Evolutionary conservation across 92 coral and sea anemone species (phyloP), one percentile per base, ranked within the genome.

Genomic region (Anthopleura xanthogrammica): DNA sequence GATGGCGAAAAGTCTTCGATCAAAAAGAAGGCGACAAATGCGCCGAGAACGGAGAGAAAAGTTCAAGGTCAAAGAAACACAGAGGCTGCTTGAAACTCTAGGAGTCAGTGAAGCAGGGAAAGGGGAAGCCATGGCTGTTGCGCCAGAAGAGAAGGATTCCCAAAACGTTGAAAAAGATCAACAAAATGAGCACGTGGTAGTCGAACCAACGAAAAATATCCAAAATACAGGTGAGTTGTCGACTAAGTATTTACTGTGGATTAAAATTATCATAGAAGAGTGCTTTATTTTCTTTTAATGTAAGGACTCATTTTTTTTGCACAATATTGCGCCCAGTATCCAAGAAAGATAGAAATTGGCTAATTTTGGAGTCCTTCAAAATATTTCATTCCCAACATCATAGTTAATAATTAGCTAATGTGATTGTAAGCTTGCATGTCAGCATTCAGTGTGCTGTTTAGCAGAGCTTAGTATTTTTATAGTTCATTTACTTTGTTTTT

Each of bases 1-100:
- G 43, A 95, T 95, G 98, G 98, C 98, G 93, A 95, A 95, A 83
- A 94, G 98, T 79, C 83, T 95, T 71, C 95, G 98, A 13, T 95
- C 98, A 50, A 95, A 94, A 86, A 85, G 98, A 56, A 94, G 92
- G 74, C 88, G 98, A 57, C 92, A 94, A 92, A 74, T 94, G 22
- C 94, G 98, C 23, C 93, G 96, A 77, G 90, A 71, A 57, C 88
- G 90, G 83, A 87, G 98, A 74, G 93, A 94, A 57, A 89, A 90
- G 80, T 84, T 87, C n/a, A 91, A 86, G 46, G 96, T 90, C 14
- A 95, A 89, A 84, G 98, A 91, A 77, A 88, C 88, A 36, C 92
- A 89, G 65, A 87, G 89, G 58, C 77, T 95, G 71, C 85, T 89
- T 56, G 73, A 87, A 76, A 87, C 89, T 64, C 73, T 95, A 65